These are phyloP conservation scores for Aplysia californica DNA, from an alignment of 1,140 invertebrate genomes.

Conservation along the genomic window DNA sequence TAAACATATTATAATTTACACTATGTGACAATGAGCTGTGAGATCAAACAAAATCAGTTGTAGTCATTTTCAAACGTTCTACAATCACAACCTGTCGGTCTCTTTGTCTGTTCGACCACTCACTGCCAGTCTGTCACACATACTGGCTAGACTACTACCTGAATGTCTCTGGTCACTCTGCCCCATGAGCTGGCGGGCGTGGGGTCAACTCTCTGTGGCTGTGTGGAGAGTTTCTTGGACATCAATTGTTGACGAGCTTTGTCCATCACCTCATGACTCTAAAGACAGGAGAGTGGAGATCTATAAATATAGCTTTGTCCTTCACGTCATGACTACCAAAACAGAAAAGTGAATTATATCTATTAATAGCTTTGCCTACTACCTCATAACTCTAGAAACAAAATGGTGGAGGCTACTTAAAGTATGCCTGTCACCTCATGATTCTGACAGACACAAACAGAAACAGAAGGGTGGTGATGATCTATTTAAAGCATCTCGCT, in stretches of 20 bases:
- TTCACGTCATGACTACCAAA: too few relatives aligned
- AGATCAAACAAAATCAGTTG: too few relatives aligned
- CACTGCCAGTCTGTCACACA: background rate
- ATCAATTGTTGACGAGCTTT: constrained; percentile 23
- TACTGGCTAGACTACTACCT: too few relatives aligned
- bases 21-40: too few relatives aligned
- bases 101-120: constrained; percentile 18
- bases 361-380: background rate
- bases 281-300: background rate
- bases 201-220: background rate
- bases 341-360: background rate
- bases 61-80: too few relatives aligned
- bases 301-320: too few relatives aligned
- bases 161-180: background rate
- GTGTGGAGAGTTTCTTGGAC: constrained; percentile 21
- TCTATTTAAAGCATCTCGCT: too few relatives aligned
- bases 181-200: background rate
- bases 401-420: background rate
- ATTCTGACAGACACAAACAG: too few relatives aligned
- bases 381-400: constrained; percentile 16
- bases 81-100: constrained; percentile 53
- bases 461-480: too few relatives aligned
- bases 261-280: constrained; percentile 16
- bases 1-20: too few relatives aligned
- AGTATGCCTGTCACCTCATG: background rate